These are phyloP conservation scores for Hyles vespertilio DNA, from an alignment of 1,140 invertebrate species.

Conservation along the genomic window DNA sequence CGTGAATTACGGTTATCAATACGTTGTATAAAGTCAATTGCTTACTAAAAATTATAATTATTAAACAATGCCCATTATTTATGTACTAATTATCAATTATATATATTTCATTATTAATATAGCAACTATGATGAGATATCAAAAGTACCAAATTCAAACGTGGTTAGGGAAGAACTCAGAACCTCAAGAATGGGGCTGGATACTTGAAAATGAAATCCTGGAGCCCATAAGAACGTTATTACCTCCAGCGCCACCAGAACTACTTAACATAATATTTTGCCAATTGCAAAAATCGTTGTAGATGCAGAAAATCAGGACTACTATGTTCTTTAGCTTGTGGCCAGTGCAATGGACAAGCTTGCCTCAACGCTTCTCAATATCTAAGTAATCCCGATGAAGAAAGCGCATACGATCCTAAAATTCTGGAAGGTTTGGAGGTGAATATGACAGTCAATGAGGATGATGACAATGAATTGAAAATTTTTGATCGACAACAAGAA, in stretches of 20 bases:
- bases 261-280: constrained; percentile 40
- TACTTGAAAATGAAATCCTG: constrained; percentile 37
- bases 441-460: constrained; percentile 33
- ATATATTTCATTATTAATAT: constrained; percentile 29
- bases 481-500: constrained; percentile 35
- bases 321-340: constrained; percentile 9
- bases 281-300: constrained; percentile 31
- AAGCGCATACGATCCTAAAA: constrained; percentile 32
- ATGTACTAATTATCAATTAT: constrained; percentile 26
- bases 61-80: constrained; percentile 17
- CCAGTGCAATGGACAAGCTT: too few relatives aligned
- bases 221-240: constrained; percentile 40
- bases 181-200: constrained; percentile 55
- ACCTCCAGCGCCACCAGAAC: constrained; percentile 41
- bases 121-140: background rate
- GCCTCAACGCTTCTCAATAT: background rate
- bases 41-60: constrained; percentile 11
- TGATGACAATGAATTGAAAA: constrained; percentile 39
- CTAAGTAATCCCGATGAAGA: constrained; percentile 20
- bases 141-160: constrained; percentile 26
- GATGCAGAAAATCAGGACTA: constrained; percentile 15
- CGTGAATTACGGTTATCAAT: too few relatives aligned
- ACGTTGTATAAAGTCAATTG: too few relatives aligned
- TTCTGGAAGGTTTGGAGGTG: constrained; percentile 37
- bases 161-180: constrained; percentile 55